phyloP scores from a whole-genome alignment of 2,797 vertebrate species.

The Tokudaia muenninki region DNA sequence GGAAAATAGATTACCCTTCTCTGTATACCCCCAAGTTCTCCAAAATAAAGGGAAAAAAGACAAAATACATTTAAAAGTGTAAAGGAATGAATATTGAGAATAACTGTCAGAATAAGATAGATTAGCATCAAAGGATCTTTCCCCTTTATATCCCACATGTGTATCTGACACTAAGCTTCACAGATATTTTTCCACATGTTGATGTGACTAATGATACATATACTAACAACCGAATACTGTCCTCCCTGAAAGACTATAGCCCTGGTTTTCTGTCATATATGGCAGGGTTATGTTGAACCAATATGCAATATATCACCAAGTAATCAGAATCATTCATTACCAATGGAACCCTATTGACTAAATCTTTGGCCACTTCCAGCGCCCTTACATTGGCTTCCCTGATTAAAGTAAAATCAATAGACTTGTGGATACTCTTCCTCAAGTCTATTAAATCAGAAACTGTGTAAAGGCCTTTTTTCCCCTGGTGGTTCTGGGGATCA shows the following conservation, averaged over 20 bases:
- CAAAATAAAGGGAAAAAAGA: conserved; percentile 14
- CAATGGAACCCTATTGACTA: neutral
- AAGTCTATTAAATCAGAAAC: conserved; percentile 30
- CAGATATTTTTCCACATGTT: neutral
- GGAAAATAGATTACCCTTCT: neutral
- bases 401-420: neutral
- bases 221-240: neutral
- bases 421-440: neutral
- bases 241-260: neutral
- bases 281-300: neutral
- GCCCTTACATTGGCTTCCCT: too few species aligned
- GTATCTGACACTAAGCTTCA: neutral
- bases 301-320: neutral
- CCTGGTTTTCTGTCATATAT: neutral
- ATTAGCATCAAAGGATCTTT: neutral
- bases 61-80: neutral
- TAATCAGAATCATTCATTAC: neutral
- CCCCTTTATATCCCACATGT: neutral
- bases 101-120: neutral
- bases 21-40: neutral
- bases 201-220: neutral
- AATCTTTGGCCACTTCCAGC: neutral
- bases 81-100: neutral
- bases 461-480: neutral
- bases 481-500: neutral